Conservation (phyloP, 1,140 invertebrate species). For the Whitmania pigra region DNA sequence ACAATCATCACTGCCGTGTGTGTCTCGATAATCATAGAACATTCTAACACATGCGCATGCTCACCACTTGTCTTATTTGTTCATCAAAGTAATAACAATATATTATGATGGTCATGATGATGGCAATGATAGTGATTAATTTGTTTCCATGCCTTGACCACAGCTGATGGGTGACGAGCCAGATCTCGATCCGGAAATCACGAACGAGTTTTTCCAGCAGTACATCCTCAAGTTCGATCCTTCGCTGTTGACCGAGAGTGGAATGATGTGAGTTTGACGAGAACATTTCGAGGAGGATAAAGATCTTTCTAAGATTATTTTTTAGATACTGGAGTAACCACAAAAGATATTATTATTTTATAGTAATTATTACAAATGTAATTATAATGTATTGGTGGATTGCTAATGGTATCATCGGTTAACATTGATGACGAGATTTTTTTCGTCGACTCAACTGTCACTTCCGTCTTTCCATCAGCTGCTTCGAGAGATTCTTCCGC, state of each 20-base stretch:
- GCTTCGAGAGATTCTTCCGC: constrained; percentile 88
- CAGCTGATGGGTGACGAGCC: constrained; percentile 87
- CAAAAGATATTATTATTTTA: no score
- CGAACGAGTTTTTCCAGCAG: constrained; percentile 87
- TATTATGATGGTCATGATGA: background rate
- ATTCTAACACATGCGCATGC: no score
- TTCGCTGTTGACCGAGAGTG: constrained; percentile 77
- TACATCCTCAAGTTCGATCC: constrained; percentile 87
- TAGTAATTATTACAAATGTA: no score
- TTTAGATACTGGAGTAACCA: no score
- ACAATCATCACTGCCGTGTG: background rate
- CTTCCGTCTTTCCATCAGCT: constrained; percentile 42
- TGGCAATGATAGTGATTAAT: background rate
- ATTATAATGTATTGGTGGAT: no score
- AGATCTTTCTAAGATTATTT: no score
- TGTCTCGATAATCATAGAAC: background rate
- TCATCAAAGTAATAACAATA: background rate
- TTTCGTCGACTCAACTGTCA: background rate
- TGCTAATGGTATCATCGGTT: no score
- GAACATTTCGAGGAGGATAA: no score
- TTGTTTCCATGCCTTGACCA: constrained; percentile 21
- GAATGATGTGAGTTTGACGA: constrained; percentile 61
- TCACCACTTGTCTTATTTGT: background rate
- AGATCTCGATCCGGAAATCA: constrained; percentile 88
- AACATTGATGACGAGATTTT: background rate